These are phyloP conservation scores for Timandra comae DNA, from an alignment of 2,888 invertebrate species.

Conservation along the genomic window DNA sequence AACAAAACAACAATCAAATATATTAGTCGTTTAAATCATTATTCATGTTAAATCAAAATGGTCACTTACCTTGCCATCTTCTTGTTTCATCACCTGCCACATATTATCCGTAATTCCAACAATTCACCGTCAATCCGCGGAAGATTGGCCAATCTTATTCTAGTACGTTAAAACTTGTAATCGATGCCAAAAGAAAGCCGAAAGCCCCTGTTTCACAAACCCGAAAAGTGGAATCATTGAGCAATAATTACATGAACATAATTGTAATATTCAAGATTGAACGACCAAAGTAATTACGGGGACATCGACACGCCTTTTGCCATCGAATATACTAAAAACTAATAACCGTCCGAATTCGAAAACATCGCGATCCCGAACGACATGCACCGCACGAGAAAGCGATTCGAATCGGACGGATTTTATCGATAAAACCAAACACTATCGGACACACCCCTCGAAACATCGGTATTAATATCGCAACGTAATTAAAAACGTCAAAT, in stretches of 20 bases:
- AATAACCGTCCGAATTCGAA: conserved; percentile 46
- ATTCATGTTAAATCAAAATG: conserved; percentile 5
- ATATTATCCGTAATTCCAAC: too few species aligned
- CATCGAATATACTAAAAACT: conserved; percentile 55
- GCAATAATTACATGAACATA: too few species aligned
- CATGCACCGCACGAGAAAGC: conserved; percentile 22
- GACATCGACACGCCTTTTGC: conserved; percentile 55
- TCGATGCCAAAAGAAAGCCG: conserved; percentile 63
- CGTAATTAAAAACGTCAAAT: conserved; percentile 52
- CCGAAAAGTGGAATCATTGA: too few species aligned
- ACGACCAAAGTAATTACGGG: conserved; percentile 57
- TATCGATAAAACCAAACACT: conserved; percentile 61
- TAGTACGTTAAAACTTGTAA: conserved; percentile 37
- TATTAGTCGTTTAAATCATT: too few species aligned
- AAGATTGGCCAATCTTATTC: conserved; percentile 69
- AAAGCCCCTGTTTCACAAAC: conserved; percentile 18
- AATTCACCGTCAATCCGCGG: conserved; percentile 32
- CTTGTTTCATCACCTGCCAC: too few species aligned
- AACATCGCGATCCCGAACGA: conserved; percentile 28
- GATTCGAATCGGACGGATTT: conserved; percentile 37
- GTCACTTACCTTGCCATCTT: neutral
- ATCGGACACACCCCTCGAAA: conserved; percentile 62
- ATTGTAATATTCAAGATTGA: conserved; percentile 51
- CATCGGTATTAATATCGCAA: conserved; percentile 43
- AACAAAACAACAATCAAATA: conserved; percentile 31